Base-by-base conservation (phyloP, 2,888 invertebrate genomes). In the Leptopilina drosophilae region DNA sequence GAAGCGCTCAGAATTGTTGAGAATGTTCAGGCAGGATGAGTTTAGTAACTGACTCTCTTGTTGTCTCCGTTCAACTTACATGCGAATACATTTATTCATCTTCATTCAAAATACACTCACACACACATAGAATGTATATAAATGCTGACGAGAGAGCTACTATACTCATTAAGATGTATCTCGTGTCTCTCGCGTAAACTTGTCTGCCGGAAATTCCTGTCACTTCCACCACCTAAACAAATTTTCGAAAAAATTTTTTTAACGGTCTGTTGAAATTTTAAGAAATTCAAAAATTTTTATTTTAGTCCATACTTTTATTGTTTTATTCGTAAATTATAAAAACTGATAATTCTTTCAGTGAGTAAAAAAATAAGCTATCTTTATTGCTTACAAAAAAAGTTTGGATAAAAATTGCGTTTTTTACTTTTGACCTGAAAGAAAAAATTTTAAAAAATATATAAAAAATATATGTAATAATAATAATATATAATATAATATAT, bases 161-260 rank as follows among this genome's bases (percentile, higher is more conserved):
- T 64, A 20, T 20, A 78, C 88, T 91, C 91, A 91, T 91, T 90
- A 89, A 85, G 90, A 91, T 91, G 91, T 91, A 88, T 90, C 90
- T 90, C 91, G 89, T 87, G 90, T 87, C 78, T 82, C 84, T 84
- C 86, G 87, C 86, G 87, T 62, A 62, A 62, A 62, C 86, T 83
- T 84, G 77, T 87, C 81, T 85, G 87, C 90, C 90, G 91, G 91
- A 91, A 91, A 87, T 87, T 87, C 87, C 87, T 88, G 89, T 90
- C 90, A 33, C 26, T 26, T 33, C 69, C 53, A 56, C 26, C 53
- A 14, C 14, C 26, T 42, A 73, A 49, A 53, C 7, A 67, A 20
- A 73, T 56, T 73, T 53, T 73, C 26, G 14, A 73, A 73, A 53
- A 33, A 53, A 33, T 73, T n/a, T 53, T 53, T 8, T 7, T n/a